Evolutionary conservation across 92 coral and sea anemone genomes (phyloP), one percentile per base, ranked within the genome.

Genomic region (Phenganax subtilis): DNA sequence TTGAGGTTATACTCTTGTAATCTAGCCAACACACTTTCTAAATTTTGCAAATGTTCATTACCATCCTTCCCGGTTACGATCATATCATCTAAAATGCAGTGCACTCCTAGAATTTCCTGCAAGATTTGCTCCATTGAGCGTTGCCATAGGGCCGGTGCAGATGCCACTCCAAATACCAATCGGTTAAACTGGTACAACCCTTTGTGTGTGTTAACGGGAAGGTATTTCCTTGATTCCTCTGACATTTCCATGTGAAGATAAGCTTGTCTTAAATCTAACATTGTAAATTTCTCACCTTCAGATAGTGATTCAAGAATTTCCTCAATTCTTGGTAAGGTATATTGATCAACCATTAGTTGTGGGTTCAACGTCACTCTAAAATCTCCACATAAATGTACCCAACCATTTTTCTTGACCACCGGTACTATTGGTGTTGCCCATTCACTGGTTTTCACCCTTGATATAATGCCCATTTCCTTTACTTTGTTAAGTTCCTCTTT

Each of bases 201-300:
- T 7, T 80, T 83, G 51, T 85, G 87, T 8, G 88, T 87, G 51
- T 87, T 87, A 28, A 89, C 80, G 14, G 87, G 87, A 9, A 87
- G 10, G 55, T 59, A 84, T 27, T 75, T 54, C 31, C 69, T 71
- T 20, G 83, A 84, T 15, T 67, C 84, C 14, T 81, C 86, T 16
- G 85, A 85, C 54, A 89, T 79, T 71, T 85, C 89, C 90, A 87
- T 87, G 66, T 87, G 88, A 3, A 74, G 53, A 80, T 85, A 90
- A 0, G 93, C 87, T 12, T 87, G 88, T 31, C 70, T 57, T 67
- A 87, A 78, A 68, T 90, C 93, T 72, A 87, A 15, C 73, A 72
- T 82, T 1, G 71, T 71, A 60, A 90, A 90, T 79, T 27, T 30
- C 54, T 83, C 79, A 0, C 86, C 89, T 51, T 80, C 90, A 27